Conservation (phyloP, 2,888 invertebrate genomes). For the Drosophila imparisetae region DNA sequence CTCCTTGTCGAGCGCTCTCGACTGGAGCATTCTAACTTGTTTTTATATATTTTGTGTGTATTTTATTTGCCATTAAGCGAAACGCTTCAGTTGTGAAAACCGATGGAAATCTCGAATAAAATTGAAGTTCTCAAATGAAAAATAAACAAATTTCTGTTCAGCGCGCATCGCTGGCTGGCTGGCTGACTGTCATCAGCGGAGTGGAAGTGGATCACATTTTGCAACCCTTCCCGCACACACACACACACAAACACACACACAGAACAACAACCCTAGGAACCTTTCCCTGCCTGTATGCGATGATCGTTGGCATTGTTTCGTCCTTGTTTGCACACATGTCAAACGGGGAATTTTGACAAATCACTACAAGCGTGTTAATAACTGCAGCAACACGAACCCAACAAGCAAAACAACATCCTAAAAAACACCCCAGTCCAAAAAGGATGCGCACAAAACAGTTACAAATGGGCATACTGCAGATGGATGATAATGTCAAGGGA, state of each 20-base stretch:
- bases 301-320: slow-evolving; percentile 51
- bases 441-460: slow-evolving; percentile 3
- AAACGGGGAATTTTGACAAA: slow-evolving; percentile 74
- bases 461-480: slow-evolving; percentile 15
- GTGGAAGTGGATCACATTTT: slow-evolving; percentile 37
- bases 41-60: not conserved
- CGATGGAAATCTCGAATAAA: slow-evolving; percentile 51
- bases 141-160: slow-evolving; percentile 72
- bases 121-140: slow-evolving; percentile 72
- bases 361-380: slow-evolving; percentile 77
- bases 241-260: not conserved
- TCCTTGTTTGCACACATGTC: slow-evolving; percentile 78
- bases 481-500: slow-evolving; percentile 22
- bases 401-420: slow-evolving; percentile 9
- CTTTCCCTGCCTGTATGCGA: not conserved
- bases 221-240: slow-evolving; percentile 48
- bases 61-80: slow-evolving; percentile 17
- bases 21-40: not conserved
- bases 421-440: slow-evolving; percentile 48
- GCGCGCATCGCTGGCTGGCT: slow-evolving; percentile 38
- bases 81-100: slow-evolving; percentile 45
- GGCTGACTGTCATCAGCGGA: slow-evolving; percentile 20
- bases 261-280: slow-evolving; percentile 1
- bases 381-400: slow-evolving; percentile 46
- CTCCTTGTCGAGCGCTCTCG: not conserved